Base-by-base conservation (phyloP, 1,140 invertebrate species). In the Solenopsis invicta region DNA sequence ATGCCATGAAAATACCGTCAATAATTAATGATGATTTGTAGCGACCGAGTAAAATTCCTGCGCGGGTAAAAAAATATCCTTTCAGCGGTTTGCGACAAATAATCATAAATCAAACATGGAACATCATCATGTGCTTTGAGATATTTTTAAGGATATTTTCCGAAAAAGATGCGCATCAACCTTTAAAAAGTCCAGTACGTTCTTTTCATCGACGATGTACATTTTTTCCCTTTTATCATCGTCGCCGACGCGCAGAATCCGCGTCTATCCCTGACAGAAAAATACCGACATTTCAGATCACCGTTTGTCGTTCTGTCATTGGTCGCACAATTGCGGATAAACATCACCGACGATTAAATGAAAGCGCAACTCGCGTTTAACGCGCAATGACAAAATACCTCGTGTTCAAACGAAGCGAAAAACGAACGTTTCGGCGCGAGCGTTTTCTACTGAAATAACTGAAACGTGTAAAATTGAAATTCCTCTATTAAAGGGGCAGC, bases 301-400 rank as follows among this genome's bases (percentile, higher is more conserved):
- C 8, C 4, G 12, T 34, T 54, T 54, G 61, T 8, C 13, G 2
- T 52, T 54, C 21, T 29, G 21, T 62, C 41, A 62, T 62, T 61
- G 56, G 34, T 69, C 13, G 16, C 29, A 24, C 45, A 66, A 48
- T 12, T 41, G 48, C 29, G 29, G 34, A 67, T 67, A 54, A 80
- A 80, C 21, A 24, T 80, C n/a, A 12, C 5, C 24, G 16, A 24
- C 48, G 34, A 69, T 69, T 81, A 81, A 69, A 81, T 5, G 48
- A 18, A 69, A 81, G 29, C 16, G 21, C 48, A 41, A 41, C 9
- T 81, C 29, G 34, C 62, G 18, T 67, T 67, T 80, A 80, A 80
- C 64, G 48, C 62, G n/a, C 77, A 81, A 71, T 81, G 48, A 54
- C n/a, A 45, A 80, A 80, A 80, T 80, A 80, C n/a, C 48, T 54